Evolutionary conservation across 2,113 vertebrate genomes (phyloP).

Genomic region (Petrocephalus microphthalmus): DNA sequence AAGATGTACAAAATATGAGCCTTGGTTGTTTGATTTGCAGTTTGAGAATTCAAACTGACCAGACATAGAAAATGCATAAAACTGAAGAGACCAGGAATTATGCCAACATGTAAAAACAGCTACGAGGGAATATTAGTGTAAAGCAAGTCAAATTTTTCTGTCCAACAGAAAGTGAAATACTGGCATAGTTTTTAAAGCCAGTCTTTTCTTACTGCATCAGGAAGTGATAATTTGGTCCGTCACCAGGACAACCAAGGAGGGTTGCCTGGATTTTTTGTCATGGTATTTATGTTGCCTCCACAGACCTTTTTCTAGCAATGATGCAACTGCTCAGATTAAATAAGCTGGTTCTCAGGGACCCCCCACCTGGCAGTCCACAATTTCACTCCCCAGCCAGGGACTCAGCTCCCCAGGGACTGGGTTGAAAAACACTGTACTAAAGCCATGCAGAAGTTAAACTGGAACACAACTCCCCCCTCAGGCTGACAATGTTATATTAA

Average conservation of each 20-base stretch:
- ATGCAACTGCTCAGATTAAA: background rate
- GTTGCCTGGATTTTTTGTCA: background rate
- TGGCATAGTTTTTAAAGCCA: background rate
- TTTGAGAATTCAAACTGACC: constrained; percentile 20
- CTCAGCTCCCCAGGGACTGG: no score
- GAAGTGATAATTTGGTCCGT: background rate
- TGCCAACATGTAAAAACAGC: constrained; percentile 35
- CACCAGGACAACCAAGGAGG: background rate
- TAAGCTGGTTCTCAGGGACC: background rate
- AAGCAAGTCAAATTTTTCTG: constrained; percentile 1
- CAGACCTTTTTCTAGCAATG: background rate
- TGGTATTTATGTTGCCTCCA: background rate
- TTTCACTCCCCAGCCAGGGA: background rate
- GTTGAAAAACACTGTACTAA: background rate
- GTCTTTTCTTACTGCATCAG: background rate
- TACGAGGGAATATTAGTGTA: constrained; percentile 16
- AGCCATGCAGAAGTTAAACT: background rate
- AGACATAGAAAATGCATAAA: constrained; percentile 54
- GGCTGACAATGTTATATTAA: background rate
- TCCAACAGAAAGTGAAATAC: background rate
- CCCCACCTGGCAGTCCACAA: background rate
- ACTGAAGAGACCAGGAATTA: constrained; percentile 22
- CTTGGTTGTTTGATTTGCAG: constrained; percentile 36
- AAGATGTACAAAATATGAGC: constrained; percentile 22
- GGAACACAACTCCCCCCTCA: background rate